Conservation (phyloP, 2,797 vertebrate genomes). For the Xiphophorus birchmanni region DNA sequence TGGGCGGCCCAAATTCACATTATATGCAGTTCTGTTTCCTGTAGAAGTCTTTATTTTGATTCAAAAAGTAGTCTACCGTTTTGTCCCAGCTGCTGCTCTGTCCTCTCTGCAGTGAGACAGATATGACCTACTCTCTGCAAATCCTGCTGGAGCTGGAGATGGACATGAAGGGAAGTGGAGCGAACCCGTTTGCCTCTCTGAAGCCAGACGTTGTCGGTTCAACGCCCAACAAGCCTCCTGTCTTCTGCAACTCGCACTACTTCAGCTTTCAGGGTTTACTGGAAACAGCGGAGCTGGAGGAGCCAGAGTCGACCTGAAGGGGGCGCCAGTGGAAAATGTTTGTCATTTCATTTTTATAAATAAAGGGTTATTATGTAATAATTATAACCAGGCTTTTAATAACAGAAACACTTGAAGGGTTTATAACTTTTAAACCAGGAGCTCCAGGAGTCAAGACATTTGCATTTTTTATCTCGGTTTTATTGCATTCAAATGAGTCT, state of each 20-base stretch:
- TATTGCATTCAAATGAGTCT: not conserved
- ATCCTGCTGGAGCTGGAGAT: conserved; percentile 88
- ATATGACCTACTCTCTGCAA: conserved; percentile 90
- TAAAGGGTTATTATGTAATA: not conserved
- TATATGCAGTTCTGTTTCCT: not conserved
- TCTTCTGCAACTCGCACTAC: conserved; percentile 86
- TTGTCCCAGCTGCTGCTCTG: not conserved
- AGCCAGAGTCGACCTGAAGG: conserved; percentile 63
- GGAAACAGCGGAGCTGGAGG: conserved; percentile 70
- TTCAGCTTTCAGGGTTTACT: conserved; percentile 84
- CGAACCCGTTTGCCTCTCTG: conserved; percentile 87
- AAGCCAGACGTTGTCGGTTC: conserved; percentile 88
- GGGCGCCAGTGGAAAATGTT: not conserved
- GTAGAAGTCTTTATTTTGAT: too few species aligned
- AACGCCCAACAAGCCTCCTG: conserved; percentile 80
- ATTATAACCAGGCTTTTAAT: not conserved
- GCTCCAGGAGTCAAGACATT: conserved; percentile 22
- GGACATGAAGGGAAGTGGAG: conserved; percentile 80
- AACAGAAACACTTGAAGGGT: not conserved
- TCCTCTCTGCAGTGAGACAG: conserved; percentile 82
- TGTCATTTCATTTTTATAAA: not conserved
- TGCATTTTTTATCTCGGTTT: conserved; percentile 48
- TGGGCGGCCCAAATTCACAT: not conserved
- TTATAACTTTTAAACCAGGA: not conserved
- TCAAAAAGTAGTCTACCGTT: not conserved